Evolutionary conservation across 92 coral and sea anemone species (phyloP), one percentile per base, ranked within the genome.

Genomic region (Isaurus tuberculatus): DNA sequence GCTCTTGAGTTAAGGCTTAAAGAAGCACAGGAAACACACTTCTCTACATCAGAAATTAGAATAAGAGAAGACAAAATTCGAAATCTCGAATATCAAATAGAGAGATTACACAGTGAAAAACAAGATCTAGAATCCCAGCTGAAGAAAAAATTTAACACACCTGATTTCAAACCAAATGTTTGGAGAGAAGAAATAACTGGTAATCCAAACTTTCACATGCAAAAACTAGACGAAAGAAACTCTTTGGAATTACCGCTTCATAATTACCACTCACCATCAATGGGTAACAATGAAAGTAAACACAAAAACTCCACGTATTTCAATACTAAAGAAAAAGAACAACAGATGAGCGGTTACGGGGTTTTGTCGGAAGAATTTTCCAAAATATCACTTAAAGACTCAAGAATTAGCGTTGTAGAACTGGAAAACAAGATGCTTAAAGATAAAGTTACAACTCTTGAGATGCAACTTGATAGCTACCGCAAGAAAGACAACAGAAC

Each of bases 351-450:
- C 14, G 36, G 27, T 4, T 67, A 43, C 7, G 0, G 32, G 10
- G 29, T 58, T 22, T 20, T 64, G 25, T 23, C 26, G 36, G 55
- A 31, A 77, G 70, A 77, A 11, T 33, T 9, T 3, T 14, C 14
- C 25, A 7, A 48, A 22, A 58, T 77, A 10, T 49, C 82, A 15
- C 17, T 60, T 14, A 36, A 60, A 10, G 67, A 60, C 23, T 22
- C 70, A 17, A 17, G 43, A 37, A 34, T 25, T 22, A 60, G 70
- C 22, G 34, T 26, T n/a, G 25, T 25, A 17, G 70, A 77, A 77
- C 19, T 57, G 19, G 82, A 77, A 42, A 77, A 77, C 82, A 58
- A 58, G 23, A 77, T 77, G 53, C 36, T 77, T 15, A 44, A 77
- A 33, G 82, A 36, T 27, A 77, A 60, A 32, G 36, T 77, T 13